Percentiles rank a stretch among this genome's conserved stretches.
Evolutionary conservation across 2,888 invertebrate genomes (phyloP).

Genomic region (Plebejus argus): DNA sequence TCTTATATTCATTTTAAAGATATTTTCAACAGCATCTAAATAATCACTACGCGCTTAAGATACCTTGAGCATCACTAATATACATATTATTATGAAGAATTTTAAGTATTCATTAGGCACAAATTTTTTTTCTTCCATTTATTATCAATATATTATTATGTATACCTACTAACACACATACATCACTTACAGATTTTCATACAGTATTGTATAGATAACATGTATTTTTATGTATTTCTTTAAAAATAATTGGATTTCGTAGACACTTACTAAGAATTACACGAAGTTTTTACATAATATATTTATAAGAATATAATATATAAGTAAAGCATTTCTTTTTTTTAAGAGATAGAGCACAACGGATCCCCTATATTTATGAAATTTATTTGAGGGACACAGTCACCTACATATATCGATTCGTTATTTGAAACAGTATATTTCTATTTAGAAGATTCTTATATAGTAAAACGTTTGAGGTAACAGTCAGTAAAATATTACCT

Average conservation of each 20-base stretch:
- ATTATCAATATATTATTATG: slow-evolving; percentile 53
- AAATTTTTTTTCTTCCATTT: slow-evolving; percentile 59
- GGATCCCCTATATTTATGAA: slow-evolving; percentile 62
- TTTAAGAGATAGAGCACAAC: slow-evolving; percentile 73
- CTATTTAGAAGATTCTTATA: slow-evolving; percentile 58
- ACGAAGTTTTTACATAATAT: slow-evolving; percentile 73
- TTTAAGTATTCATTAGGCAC: slow-evolving; percentile 74
- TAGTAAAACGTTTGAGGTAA: slow-evolving; percentile 63
- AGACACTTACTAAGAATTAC: slow-evolving; percentile 77
- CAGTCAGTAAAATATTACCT: slow-evolving; percentile 57
- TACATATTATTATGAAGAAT: slow-evolving; percentile 62
- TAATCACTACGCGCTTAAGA: slow-evolving; percentile 70
- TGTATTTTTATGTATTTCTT: slow-evolving; percentile 63
- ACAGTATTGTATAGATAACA: slow-evolving; percentile 63
- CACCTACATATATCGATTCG: slow-evolving; percentile 66
- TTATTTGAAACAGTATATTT: slow-evolving; percentile 62
- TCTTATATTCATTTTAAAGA: slow-evolving; percentile 54
- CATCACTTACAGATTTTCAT: slow-evolving; percentile 57
- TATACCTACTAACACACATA: slow-evolving; percentile 65
- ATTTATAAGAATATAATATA: slow-evolving; percentile 44
- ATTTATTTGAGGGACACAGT: slow-evolving; percentile 66
- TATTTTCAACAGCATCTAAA: slow-evolving; percentile 68
- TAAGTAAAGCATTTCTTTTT: slow-evolving; percentile 76
- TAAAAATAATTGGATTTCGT: slow-evolving; percentile 66
- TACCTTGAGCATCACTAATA: slow-evolving; percentile 77